Evolutionary conservation across 2,113 vertebrate genomes (phyloP), one percentile per base, ranked within the genome.

Genomic region (Pipa parva): DNA sequence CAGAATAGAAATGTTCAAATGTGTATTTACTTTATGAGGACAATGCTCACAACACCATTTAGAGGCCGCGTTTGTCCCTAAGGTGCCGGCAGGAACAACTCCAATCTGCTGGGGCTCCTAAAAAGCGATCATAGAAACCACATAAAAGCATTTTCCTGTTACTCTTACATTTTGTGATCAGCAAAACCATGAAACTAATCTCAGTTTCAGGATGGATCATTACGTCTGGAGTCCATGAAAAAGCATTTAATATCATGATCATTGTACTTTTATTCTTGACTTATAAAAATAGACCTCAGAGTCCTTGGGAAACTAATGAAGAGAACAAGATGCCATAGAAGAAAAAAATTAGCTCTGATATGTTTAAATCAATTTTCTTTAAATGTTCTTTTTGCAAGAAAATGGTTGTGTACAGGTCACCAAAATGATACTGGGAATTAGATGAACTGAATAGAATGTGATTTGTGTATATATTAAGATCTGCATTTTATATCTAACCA

Each of bases 181-280:
- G 55, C n/a, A 57, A 57, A 57, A 21, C 13, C n/a, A 36, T 33
- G 55, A 61, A n/a, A 48, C 27, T 67, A 66, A 66, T 58, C 51
- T 58, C 15, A 29, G 13, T 29, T 20, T 28, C 12, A 51, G 15
- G 46, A 68, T 22, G 46, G 56, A 17, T 59, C 46, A 68, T 59
- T 52, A 28, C 46, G 60, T 60, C 25, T 26, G 17, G 31, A 52
- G 31, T 69, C 31, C 36, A 31, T n/a, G 36, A 28, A n/a, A 51
- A 27, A 54, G 13, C 66, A 61, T 54, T 61, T 52, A 29, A 45
- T 61, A 37, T 42, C 49, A 10, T 28, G 37, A 42, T 61, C 36
- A 61, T 61, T 52, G 57, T 51, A 27, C 22, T 28, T 46, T 54
- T 29, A 18, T 70, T 70, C 13, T 61, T 18, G 55, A 58, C 31